Base-by-base conservation (phyloP, 2,797 vertebrate genomes). In the Austrolebias charrua region DNA sequence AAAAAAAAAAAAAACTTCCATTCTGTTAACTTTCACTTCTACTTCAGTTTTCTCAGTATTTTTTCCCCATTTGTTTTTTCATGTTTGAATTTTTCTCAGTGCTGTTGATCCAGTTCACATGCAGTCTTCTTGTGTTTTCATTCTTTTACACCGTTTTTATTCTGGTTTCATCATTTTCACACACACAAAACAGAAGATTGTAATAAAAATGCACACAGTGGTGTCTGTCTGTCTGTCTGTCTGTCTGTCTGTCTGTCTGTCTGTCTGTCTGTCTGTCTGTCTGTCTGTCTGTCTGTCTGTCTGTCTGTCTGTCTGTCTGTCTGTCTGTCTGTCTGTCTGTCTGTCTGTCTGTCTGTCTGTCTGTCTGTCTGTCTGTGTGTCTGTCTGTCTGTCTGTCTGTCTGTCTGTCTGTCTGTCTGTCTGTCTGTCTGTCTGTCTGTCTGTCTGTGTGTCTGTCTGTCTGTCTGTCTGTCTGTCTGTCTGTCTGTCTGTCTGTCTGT, bases 151-250 rank as follows among this genome's bases (percentile, higher is more conserved):
- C 92, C 90, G 88, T 94, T 86, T 91, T 93, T 38, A 63, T 93
- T 93, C 61, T 84, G 68, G 73, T 84, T 93, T 91, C 92, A 91
- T 94, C 93, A 93, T 52, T 63, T 35, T 63, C 53, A 74, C 65
- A 75, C 35, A 43, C 50, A 68, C n/a, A 63, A 59, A 35, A 56
- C 28, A 78, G 24, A 24, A 10, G 3, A 40, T 15, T 60, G 51
- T 58, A 16, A 63, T 33, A 49, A 63, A 51, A 44, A 66, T 48
- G 33, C 55, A 69, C 59, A 20, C 47, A 50, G 54, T 8, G 49
- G 47, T 91, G 33, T 66, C 88, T 95, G 87, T 96, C 88, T 96
- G 93, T 95, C 92, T 92, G 93, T 92, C 66, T 52, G 60, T 64
- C 63, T 81, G 38, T 83, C 65, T 53, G 3, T 63, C 29, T 56